phyloP scores from a whole-genome alignment of 2,797 vertebrate species.

The Pristis pectinata region DNA sequence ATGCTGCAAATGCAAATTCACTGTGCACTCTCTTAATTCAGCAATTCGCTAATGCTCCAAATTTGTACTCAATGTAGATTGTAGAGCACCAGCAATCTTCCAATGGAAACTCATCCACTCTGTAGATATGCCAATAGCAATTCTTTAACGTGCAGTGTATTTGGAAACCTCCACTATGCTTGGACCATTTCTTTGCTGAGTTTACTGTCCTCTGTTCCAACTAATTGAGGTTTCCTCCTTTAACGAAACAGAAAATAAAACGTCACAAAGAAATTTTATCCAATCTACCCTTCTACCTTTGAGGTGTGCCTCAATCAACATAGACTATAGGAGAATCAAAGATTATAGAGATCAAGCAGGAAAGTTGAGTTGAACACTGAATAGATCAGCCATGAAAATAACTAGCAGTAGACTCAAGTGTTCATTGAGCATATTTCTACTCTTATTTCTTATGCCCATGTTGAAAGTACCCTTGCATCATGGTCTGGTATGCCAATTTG shows the following conservation, averaged over 20 bases:
- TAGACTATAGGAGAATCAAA: too few relatives aligned
- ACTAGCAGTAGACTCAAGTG: too few relatives aligned
- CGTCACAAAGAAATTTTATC: too few relatives aligned
- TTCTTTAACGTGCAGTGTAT: background rate
- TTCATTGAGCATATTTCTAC: too few relatives aligned
- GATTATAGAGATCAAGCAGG: too few relatives aligned
- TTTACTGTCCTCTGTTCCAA: background rate
- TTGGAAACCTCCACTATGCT: background rate
- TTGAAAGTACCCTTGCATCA: too few relatives aligned
- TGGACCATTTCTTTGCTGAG: background rate
- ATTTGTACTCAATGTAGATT: background rate
- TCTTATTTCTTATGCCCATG: too few relatives aligned
- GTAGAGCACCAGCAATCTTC: background rate
- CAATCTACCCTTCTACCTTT: too few relatives aligned
- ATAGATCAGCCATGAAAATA: too few relatives aligned
- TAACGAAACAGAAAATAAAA: background rate
- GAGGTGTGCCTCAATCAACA: too few relatives aligned
- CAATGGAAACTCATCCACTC: background rate
- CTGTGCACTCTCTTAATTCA: background rate
- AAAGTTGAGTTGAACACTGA: too few relatives aligned
- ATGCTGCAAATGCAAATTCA: background rate
- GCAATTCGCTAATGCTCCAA: background rate
- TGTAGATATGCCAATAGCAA: background rate
- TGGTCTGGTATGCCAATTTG: too few relatives aligned
- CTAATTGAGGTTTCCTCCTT: background rate